Evolutionary conservation across 2,888 invertebrate genomes (phyloP), one percentile per base, ranked within the genome.

Genomic region (Argyresthia goedartella): DNA sequence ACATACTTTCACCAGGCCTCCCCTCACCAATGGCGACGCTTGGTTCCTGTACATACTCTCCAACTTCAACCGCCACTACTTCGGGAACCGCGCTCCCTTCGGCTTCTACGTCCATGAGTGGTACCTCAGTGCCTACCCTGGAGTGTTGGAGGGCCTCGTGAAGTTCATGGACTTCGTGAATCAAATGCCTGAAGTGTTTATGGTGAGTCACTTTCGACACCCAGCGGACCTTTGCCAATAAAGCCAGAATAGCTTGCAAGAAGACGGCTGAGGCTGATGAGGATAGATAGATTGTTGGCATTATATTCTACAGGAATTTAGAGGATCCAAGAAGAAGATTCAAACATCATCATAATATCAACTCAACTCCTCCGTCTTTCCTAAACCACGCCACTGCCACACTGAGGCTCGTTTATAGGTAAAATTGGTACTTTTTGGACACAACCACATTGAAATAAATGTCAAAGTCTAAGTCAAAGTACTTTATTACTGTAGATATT

Each of bases 51-150:
- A 91, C 72, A 88, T 93, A 60, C 68, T 88, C 50, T 65, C 66
- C 0, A 92, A 93, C 71, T 93, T 93, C 61, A 73, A 89, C 47
- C 80, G 88, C 1, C 90, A 91, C 59, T 93, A 93, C 67, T 59
- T 81, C 1, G 82, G 87, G 6, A 92, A 89, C 66, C 81, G 89
- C 0, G 89, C 93, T 6, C 93, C 92, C 0, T 91, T 91, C 63
- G 91, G 91, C 1, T 85, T 92, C 60, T 91, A 88, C 65, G 70
- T 91, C 49, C 92, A 92, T 64, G 89, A 91, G 3, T 91, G 91
- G 90, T 90, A 91, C 60, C 52, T 85, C 1, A 13, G 54, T 0
- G 35, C 59, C 1, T 73, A 82, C 53, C 76, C 80, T 10, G 81
- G 82, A 25, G 69, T 88, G 39, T 71, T 76, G 8, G 67, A 73